Base-by-base conservation (phyloP, 2,888 invertebrate genomes). In the Laothoe populi region DNA sequence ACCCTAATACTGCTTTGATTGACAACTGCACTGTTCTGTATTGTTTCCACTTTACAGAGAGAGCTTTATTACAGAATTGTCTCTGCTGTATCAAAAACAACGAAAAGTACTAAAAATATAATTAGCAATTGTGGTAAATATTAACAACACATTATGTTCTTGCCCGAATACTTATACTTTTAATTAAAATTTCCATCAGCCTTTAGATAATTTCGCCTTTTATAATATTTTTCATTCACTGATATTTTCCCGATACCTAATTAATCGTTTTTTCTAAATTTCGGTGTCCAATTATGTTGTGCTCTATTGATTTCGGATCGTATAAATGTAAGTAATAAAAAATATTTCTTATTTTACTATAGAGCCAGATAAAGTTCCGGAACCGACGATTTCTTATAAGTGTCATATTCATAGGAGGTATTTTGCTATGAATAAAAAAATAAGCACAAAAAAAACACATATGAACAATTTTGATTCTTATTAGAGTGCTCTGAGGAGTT, bases 131-230 rank as follows among this genome's bases (percentile, higher is more conserved):
- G 11, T 7, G n/a, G 48, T 24, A n/a, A 26, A 16, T 8, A 48
- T 48, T 48, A 48, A 24, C 48, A 48, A 48, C 48, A 26, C n/a
- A 24, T n/a, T 48, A 48, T 48, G 26, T 26, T 48, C n/a, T 48
- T 26, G 7, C 24, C 10, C 16, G 42, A 26, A 48, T 48, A 48
- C n/a, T n/a, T 26, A n/a, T n/a, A 42, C n/a, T 48, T 48, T 26
- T 48, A 24, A 48, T 31, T 31, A 49, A 49, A 49, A 49, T 49
- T 24, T 19, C 11, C 16, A 11, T 44, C 16, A 44, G 31, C 31
- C 35, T 53, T 35, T 19, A 19, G 10, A 31, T 11, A 53, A 35
- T 35, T 53, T 53, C 53, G 19, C 19, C 35, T 35, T 53, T 53
- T 16, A 3, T n/a, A 53, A n/a, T 35, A 19, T 16, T 53, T 53